Evolutionary conservation across 2,888 invertebrate species (phyloP).

Genomic region (Drosophila cognata): DNA sequence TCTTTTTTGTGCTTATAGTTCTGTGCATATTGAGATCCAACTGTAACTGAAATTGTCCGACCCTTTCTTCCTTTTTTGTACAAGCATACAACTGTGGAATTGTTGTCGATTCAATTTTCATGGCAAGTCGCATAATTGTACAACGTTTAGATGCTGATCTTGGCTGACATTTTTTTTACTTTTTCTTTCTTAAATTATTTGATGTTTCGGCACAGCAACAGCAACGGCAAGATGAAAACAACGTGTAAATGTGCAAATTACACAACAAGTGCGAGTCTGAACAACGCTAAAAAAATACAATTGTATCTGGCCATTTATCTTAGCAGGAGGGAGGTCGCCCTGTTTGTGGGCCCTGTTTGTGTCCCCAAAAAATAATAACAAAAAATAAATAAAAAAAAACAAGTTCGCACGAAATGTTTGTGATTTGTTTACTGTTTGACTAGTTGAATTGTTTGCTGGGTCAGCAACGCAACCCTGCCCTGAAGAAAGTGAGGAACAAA

Average conservation of each 20-base stretch:
- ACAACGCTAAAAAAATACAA: slow-evolving; percentile 58
- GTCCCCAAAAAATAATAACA: slow-evolving; percentile 22
- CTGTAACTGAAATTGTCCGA: neutral
- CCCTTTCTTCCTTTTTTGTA: slow-evolving; percentile 5
- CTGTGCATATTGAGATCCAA: slow-evolving; percentile 1
- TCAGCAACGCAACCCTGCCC: slow-evolving; percentile 47
- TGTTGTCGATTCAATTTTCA: slow-evolving; percentile 37
- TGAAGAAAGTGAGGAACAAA: slow-evolving; percentile 53
- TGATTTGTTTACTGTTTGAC: slow-evolving; percentile 42
- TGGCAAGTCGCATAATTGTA: slow-evolving; percentile 53
- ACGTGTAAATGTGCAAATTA: slow-evolving; percentile 72
- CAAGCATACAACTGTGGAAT: slow-evolving; percentile 14
- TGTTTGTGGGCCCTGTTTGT: slow-evolving; percentile 41
- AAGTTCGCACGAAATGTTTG: slow-evolving; percentile 59
- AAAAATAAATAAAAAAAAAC: slow-evolving; percentile 17
- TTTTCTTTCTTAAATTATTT: slow-evolving; percentile 38
- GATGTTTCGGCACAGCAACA: slow-evolving; percentile 39
- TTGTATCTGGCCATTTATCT: slow-evolving; percentile 74
- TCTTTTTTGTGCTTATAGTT: neutral
- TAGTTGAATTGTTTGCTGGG: slow-evolving; percentile 34
- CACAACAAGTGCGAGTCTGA: slow-evolving; percentile 59
- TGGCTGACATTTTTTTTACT: slow-evolving; percentile 8
- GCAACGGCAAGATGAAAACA: slow-evolving; percentile 36
- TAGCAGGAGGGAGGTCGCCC: slow-evolving; percentile 9
- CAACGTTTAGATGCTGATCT: slow-evolving; percentile 64